A percentile compares a stretch with the other conserved stretches of the same genome.
These are phyloP conservation scores for Trisateles emortualis DNA, from an alignment of 2,888 invertebrate genomes.

Conservation along the genomic window DNA sequence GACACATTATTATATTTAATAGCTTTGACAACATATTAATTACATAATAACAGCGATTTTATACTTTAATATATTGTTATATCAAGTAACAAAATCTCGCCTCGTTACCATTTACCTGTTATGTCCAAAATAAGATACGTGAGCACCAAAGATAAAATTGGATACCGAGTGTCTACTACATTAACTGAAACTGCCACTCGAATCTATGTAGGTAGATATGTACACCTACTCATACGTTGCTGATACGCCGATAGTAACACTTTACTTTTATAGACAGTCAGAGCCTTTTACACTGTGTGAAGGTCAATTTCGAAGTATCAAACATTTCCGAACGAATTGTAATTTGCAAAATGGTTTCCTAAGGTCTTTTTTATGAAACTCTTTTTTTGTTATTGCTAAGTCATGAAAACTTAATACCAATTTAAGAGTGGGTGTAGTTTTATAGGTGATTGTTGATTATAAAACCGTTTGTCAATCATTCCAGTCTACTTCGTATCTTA, in stretches of 20 bases:
- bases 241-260: background rate
- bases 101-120: background rate
- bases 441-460: too few species aligned
- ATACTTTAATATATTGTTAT: too few species aligned
- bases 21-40: too few species aligned
- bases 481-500: too few species aligned
- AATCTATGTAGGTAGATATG: slow-evolving; percentile 20
- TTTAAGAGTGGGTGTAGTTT: too few species aligned
- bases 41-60: too few species aligned
- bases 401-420: slow-evolving; percentile 10
- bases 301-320: background rate
- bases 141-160: slow-evolving; percentile 22
- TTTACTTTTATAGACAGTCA: background rate
- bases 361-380: slow-evolving; percentile 12
- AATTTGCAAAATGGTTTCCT: slow-evolving; percentile 9
- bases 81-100: background rate
- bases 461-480: too few species aligned
- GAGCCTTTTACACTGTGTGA: background rate
- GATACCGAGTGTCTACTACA: slow-evolving; percentile 14
- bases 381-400: slow-evolving; percentile 17
- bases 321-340: background rate
- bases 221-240: background rate
- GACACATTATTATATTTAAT: too few species aligned
- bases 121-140: slow-evolving; percentile 24
- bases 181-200: slow-evolving; percentile 20